phyloP scores from a whole-genome alignment of 2,113 vertebrate genomes.

The Podocnemis expansa region DNA sequence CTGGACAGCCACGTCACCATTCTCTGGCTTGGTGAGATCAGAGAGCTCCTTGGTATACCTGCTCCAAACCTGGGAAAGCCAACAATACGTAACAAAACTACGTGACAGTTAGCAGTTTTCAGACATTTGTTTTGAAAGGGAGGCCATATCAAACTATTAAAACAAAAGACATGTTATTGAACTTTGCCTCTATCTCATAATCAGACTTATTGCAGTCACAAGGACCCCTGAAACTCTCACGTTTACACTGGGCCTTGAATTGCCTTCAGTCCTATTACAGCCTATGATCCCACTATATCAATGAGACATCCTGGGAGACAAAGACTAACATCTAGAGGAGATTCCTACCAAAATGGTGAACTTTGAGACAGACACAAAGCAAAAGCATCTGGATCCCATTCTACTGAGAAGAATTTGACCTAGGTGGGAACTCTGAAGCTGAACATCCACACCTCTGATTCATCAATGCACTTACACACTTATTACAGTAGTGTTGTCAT shows the following conservation, averaged over 20 bases:
- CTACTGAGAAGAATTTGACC: background rate
- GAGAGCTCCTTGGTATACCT: slow-evolving; percentile 88
- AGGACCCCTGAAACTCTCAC: background rate
- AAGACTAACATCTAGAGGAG: background rate
- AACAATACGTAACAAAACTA: background rate
- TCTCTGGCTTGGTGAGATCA: slow-evolving; percentile 89
- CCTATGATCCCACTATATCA: too few relatives aligned
- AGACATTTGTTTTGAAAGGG: accelerated
- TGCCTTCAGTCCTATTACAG: background rate
- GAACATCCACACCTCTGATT: background rate
- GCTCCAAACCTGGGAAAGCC: slow-evolving; percentile 84
- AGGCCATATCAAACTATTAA: background rate
- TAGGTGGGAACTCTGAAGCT: background rate
- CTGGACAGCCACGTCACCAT: slow-evolving; percentile 85
- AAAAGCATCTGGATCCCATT: background rate
- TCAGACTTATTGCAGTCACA: background rate
- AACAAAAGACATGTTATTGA: background rate
- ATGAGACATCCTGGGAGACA: background rate
- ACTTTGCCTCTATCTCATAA: background rate
- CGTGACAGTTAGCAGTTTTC: background rate
- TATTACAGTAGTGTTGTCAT: background rate
- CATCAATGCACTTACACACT: background rate
- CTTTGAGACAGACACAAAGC: background rate
- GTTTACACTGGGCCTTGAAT: background rate
- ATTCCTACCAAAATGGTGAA: background rate